Base-by-base conservation (phyloP, 2,113 vertebrate genomes). In the Sciurus niger region DNA sequence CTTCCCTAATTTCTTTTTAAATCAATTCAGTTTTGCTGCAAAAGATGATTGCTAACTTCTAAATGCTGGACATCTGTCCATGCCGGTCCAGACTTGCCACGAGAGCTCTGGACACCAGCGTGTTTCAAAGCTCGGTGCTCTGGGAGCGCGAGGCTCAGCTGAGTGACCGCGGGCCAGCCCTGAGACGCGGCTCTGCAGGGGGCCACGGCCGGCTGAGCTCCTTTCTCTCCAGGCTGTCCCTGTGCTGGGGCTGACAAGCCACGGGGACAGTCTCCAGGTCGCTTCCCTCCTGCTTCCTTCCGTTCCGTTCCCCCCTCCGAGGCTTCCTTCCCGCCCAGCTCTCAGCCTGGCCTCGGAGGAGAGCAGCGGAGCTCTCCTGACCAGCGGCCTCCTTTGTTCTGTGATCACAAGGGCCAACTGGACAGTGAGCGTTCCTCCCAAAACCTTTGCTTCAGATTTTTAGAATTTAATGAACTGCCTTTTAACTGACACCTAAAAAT, bases 11-110 rank as follows among this genome's bases (percentile, higher is more conserved):
- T 48, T 89, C 16, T 92, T 20, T 84, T 96, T 90, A 40, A 40
- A 40, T 34, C 76, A 93, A 78, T 67, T 93, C 37, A 40, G 6
- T 97, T 93, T 91, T 96, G 84, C 77, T 86, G 11, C 4, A 34
- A 82, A 51, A 73, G 8, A 34, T 53, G 37, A 68, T 95, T 94
- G 86, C 48, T 70, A 80, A 48, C 8, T 77, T 17, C 73, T 82
- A 67, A 83, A 8, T 4, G n/a, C 24, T 37, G 48, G 9, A 8
- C 17, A 46, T 12, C 6, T 63, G 30, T n/a, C 58, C 53, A 48
- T n/a, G 5, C 40, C 14, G 17, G 65, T 60, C 32, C 9, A n/a
- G 20, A 55, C 43, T 46, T 68, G 58, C 85, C 40, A 48, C 2
- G 37, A 72, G 30, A 55, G 24, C 53, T 67, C 77, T 72, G 34